phyloP scores from a whole-genome alignment of 2,113 vertebrate genomes.

The Paramisgurnus dabryanus region DNA sequence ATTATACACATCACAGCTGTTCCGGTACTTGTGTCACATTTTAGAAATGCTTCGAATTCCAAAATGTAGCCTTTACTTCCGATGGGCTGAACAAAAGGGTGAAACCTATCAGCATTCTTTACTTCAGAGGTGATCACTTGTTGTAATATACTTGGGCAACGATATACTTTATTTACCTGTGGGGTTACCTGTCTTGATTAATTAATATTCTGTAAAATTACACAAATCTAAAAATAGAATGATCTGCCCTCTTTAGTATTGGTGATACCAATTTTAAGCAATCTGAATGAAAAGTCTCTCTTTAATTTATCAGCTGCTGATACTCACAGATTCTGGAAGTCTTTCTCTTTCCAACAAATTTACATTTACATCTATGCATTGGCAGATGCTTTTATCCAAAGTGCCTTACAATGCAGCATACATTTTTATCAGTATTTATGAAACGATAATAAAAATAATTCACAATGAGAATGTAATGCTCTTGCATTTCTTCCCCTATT shows the following conservation, averaged over 20 bases:
- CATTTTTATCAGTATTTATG: no score
- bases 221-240: background rate
- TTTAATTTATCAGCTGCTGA: background rate
- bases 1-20: constrained; percentile 28
- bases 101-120: background rate
- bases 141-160: background rate
- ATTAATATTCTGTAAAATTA: background rate
- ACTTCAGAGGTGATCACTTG: background rate
- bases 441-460: no score
- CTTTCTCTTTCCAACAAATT: no score
- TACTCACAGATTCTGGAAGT: no score
- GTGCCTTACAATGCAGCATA: no score
- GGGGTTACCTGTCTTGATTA: background rate
- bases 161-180: background rate
- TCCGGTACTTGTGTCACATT: constrained; percentile 7
- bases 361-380: no score
- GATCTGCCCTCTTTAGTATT: background rate
- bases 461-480: no score
- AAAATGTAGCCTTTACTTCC: constrained; percentile 15
- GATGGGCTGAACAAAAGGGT: background rate
- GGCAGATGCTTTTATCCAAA: no score
- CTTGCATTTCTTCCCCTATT: no score
- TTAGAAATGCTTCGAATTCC: constrained; percentile 43
- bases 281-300: constrained; percentile 3
- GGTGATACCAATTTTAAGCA: constrained; percentile 45